Conservation (phyloP, 2,113 vertebrate genomes). For the Lasiurus cinereus region DNA sequence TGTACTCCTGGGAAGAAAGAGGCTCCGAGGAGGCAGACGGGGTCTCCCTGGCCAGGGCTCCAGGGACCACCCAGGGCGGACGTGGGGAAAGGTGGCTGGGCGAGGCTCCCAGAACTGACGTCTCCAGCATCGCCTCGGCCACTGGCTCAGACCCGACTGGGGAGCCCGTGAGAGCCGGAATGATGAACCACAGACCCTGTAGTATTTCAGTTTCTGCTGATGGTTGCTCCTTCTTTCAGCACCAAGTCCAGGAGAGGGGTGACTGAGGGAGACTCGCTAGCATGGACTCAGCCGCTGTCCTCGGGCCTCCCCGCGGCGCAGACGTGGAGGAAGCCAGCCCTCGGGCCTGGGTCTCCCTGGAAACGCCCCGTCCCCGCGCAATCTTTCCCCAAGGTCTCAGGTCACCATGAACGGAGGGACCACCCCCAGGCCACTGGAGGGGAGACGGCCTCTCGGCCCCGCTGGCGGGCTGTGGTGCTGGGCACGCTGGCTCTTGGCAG, state of each 20-base stretch:
- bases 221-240: rapidly evolving
- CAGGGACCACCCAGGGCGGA: not conserved
- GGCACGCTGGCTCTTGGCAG: rapidly evolving
- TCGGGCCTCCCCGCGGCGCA: not conserved
- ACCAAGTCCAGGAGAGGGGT: not conserved
- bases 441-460: too few relatives aligned
- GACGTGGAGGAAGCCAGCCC: too few relatives aligned
- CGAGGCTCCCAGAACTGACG: not conserved
- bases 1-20: too few relatives aligned
- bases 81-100: rapidly evolving
- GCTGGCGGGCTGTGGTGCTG: not conserved
- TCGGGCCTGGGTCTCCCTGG: rapidly evolving
- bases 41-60: not conserved
- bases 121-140: not conserved
- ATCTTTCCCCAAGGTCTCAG: too few relatives aligned
- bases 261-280: not conserved
- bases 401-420: too few relatives aligned
- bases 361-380: not conserved
- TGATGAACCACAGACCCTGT: rapidly evolving
- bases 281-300: not conserved
- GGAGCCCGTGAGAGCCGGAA: not conserved
- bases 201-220: too few relatives aligned
- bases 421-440: not conserved
- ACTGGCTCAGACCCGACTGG: rapidly evolving
- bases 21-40: not conserved